Evolutionary conservation across 2,113 vertebrate species (phyloP).

Genomic region (Saguinus midas): DNA sequence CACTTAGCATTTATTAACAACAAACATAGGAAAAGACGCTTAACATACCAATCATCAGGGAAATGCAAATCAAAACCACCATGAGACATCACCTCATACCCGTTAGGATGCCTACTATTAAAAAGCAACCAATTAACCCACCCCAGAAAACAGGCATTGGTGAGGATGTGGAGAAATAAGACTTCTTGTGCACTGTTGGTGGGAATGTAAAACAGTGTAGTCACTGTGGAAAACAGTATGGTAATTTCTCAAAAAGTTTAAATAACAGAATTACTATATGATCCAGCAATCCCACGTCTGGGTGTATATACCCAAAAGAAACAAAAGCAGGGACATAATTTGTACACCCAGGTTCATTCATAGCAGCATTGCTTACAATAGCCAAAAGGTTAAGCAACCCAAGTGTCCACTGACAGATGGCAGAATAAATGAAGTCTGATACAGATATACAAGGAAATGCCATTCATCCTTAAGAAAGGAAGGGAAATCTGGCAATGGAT

Average conservation of each 20-base stretch:
- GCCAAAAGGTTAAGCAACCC: neutral
- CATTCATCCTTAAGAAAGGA: neutral
- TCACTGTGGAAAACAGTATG: neutral
- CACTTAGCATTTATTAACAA: neutral
- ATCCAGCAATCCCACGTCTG: neutral
- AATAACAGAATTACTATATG: neutral
- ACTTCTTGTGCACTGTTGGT: neutral
- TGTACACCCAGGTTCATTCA: neutral
- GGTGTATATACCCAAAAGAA: neutral
- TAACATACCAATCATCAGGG: neutral
- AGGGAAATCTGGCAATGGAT: neutral
- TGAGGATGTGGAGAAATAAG: neutral
- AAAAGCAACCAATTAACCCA: neutral
- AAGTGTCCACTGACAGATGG: no score
- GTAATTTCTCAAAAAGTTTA: neutral
- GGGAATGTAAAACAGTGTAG: neutral
- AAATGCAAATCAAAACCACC: neutral
- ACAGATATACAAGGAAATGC: neutral
- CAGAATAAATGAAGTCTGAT: neutral
- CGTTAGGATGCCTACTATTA: neutral
- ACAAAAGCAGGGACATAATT: neutral
- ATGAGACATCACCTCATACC: neutral
- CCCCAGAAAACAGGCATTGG: neutral
- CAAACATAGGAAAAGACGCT: neutral
- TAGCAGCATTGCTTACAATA: neutral